phyloP scores from a whole-genome alignment of 2,888 invertebrate genomes.

The Epirrita christyi region DNA sequence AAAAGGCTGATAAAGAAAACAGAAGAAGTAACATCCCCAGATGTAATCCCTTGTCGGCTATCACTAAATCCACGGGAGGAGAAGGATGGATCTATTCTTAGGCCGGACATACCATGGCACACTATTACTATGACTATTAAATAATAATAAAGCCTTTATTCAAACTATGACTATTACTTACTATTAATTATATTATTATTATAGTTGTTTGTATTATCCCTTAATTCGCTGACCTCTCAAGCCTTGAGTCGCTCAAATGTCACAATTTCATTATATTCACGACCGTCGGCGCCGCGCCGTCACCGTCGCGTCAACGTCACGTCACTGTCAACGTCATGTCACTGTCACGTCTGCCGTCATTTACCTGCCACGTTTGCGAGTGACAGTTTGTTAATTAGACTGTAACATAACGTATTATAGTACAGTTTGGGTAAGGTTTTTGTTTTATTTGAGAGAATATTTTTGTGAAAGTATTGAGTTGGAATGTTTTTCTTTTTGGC shows the following conservation, averaged over 20 bases:
- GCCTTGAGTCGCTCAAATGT: slow-evolving; percentile 49
- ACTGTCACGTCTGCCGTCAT: slow-evolving; percentile 57
- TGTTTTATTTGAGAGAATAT: slow-evolving; percentile 12
- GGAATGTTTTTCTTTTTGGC: background rate
- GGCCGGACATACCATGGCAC: too few species aligned
- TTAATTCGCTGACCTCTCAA: slow-evolving; percentile 33
- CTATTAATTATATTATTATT: too few species aligned
- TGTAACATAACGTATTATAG: slow-evolving; percentile 57
- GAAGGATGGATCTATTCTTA: too few species aligned
- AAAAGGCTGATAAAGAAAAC: too few species aligned
- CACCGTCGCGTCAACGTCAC: slow-evolving; percentile 48
- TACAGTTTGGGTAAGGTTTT: slow-evolving; percentile 27
- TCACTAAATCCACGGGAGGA: too few species aligned
- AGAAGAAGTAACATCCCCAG: too few species aligned
- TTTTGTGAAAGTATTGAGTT: slow-evolving; percentile 6
- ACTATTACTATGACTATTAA: too few species aligned
- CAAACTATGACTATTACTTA: too few species aligned
- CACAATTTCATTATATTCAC: slow-evolving; percentile 79
- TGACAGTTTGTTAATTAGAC: slow-evolving; percentile 79
- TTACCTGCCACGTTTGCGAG: slow-evolving; percentile 68
- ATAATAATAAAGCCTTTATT: too few species aligned
- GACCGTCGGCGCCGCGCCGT: slow-evolving; percentile 55
- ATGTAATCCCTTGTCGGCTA: too few species aligned
- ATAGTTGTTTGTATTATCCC: background rate
- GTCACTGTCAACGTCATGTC: slow-evolving; percentile 52